Base-by-base conservation (phyloP, 1,140 invertebrate genomes). In the Archivesica marissinica region DNA sequence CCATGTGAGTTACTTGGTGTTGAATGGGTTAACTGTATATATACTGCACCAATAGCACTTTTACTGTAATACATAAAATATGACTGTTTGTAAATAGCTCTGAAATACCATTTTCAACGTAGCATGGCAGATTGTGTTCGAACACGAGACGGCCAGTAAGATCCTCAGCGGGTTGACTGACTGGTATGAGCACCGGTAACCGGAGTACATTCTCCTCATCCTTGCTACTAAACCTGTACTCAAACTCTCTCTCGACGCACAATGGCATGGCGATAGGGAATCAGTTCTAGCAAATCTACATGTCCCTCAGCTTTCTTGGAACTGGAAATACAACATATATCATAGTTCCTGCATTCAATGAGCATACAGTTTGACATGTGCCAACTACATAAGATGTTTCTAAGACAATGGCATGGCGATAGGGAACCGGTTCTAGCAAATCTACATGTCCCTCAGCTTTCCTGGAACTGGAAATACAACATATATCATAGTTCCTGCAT, bases 91-190 rank as follows among this genome's bases (percentile, higher is more conserved):
- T n/a, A n/a, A n/a, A n/a, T n/a, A n/a, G n/a, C n/a, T n/a, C n/a
- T n/a, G 28, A 78, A 80, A 91, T 91, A 95, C 95, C 94, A 87
- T 94, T 88, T 94, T 96, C 95, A 25, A 97, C 93, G 88, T 96
- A 96, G 86, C 95, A 96, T 7, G 96, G 96, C 54, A 97, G 93
- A 88, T 96, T 96, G 89, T 97, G 96, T 80, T 95, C 95, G 39
- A 95, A 94, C 80, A 97, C 94, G 23, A 97, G 94, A 83, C 96
- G 94, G 87, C 96, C 95, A 13, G 95, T 95, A 1, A 97, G 94
- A 93, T 97, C 96, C 64, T 95, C 91, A 0, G 89, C 64, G 41
- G 89, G 76, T 44, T 88, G 88, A 1, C 72, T 38, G 13, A 89
- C 59, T 38, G 93, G 93, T 23, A 93, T 89, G 4, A 83, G 79